phyloP scores from a whole-genome alignment of 1,140 invertebrate genomes.

The Leptinotarsa defecta region DNA sequence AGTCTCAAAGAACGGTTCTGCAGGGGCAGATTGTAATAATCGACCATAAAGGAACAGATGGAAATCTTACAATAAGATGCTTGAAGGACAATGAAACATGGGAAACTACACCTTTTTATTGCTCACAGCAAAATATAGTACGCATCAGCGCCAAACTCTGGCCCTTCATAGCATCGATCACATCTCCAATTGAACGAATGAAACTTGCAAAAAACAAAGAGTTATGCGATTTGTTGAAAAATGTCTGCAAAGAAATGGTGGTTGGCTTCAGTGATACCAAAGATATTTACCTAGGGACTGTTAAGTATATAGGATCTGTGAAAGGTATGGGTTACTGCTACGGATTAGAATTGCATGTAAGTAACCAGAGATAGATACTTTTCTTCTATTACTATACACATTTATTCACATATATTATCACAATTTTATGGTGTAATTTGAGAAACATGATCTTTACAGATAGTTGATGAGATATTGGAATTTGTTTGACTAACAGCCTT shows the following conservation, averaged over 20 bases:
- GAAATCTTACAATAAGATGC: slow-evolving; percentile 41
- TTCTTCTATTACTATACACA: too few relatives aligned
- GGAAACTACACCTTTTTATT: slow-evolving; percentile 45
- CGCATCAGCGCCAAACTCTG: slow-evolving; percentile 52
- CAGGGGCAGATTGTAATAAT: slow-evolving; percentile 52
- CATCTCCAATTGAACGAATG: slow-evolving; percentile 58
- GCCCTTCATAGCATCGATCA: slow-evolving; percentile 59
- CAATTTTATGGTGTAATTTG: not conserved
- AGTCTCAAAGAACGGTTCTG: slow-evolving; percentile 41
- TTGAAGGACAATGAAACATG: slow-evolving; percentile 49
- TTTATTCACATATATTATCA: not conserved
- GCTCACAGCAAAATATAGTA: slow-evolving; percentile 36
- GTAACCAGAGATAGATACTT: slow-evolving; percentile 27
- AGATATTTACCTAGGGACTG: slow-evolving; percentile 53
- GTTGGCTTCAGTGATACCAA: slow-evolving; percentile 51
- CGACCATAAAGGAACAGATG: slow-evolving; percentile 38
- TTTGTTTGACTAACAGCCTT: not conserved
- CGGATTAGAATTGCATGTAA: slow-evolving; percentile 64
- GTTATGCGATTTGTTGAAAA: slow-evolving; percentile 56
- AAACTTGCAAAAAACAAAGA: slow-evolving; percentile 56
- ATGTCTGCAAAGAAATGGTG: slow-evolving; percentile 49
- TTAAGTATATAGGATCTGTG: slow-evolving; percentile 62
- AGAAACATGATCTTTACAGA: not conserved
- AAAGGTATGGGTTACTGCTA: slow-evolving; percentile 62
- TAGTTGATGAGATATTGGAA: not conserved